phyloP scores from a whole-genome alignment of 2,888 invertebrate species.

The Eristalis arbustorum region DNA sequence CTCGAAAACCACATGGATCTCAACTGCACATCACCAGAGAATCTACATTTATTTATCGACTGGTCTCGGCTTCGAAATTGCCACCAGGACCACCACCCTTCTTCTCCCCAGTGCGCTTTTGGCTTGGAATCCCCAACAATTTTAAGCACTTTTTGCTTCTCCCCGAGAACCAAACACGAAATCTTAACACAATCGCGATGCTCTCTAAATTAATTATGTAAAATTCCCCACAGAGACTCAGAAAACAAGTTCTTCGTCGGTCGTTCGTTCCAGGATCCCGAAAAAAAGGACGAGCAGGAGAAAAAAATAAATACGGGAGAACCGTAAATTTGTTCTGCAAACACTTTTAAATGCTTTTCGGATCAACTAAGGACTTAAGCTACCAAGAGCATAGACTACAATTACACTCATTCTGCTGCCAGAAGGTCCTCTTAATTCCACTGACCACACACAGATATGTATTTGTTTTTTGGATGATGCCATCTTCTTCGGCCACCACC shows the following conservation, averaged over 20 bases:
- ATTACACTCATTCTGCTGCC: background rate
- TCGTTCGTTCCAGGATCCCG: conserved; percentile 26
- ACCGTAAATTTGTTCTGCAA: conserved; percentile 60
- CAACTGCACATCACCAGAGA: conserved; percentile 55
- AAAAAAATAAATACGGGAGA: conserved; percentile 4
- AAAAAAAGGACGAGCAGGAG: background rate
- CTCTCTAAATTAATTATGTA: conserved; percentile 70
- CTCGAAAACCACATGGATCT: conserved; percentile 65
- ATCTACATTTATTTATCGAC: conserved; percentile 66
- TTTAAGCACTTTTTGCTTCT: background rate
- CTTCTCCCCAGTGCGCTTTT: background rate
- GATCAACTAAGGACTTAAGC: conserved; percentile 69
- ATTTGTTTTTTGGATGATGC: conserved; percentile 7
- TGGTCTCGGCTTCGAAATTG: conserved; percentile 39
- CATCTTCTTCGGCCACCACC: conserved; percentile 16
- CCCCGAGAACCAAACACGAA: conserved; percentile 27
- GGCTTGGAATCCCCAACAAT: conserved; percentile 10
- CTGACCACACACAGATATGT: conserved; percentile 51
- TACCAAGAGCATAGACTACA: conserved; percentile 44
- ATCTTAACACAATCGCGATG: conserved; percentile 63
- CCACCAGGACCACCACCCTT: conserved; percentile 3
- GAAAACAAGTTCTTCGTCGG: conserved; percentile 43
- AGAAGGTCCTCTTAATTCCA: conserved; percentile 54
- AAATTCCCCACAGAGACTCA: conserved; percentile 65
- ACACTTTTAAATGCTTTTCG: conserved; percentile 66